These are phyloP conservation scores for Passerina amoena DNA, from an alignment of 2,113 vertebrate species.

Conservation along the genomic window DNA sequence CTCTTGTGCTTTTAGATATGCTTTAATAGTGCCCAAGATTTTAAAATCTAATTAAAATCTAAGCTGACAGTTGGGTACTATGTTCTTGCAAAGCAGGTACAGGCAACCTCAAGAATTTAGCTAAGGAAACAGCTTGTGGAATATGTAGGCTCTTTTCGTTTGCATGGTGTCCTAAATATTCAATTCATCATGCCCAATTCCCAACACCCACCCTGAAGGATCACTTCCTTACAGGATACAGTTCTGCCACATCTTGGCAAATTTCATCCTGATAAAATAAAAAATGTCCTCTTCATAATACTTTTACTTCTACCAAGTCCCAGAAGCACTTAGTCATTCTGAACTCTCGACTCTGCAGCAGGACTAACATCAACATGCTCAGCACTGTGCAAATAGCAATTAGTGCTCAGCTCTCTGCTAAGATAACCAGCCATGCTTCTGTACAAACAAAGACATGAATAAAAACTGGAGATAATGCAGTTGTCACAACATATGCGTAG, in stretches of 20 bases:
- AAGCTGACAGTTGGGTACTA: neutral
- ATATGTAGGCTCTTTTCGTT: neutral
- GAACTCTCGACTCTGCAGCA: neutral
- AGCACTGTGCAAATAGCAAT: neutral
- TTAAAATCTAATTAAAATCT: neutral
- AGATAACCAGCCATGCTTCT: neutral
- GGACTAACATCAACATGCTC: neutral
- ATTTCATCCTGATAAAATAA: neutral
- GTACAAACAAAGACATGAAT: slow-evolving; percentile 31
- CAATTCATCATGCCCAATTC: neutral
- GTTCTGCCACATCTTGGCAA: neutral
- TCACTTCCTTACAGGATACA: neutral
- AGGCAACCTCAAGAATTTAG: neutral
- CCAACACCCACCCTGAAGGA: neutral
- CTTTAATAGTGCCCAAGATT: neutral
- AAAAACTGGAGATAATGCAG: neutral
- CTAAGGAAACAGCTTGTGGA: neutral
- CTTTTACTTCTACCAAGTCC: neutral
- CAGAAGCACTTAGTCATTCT: neutral
- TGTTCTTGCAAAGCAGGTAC: neutral
- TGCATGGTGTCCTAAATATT: neutral
- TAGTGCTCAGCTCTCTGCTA: neutral
- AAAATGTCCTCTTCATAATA: neutral
- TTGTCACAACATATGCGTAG: neutral
- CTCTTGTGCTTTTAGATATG: neutral